Evolutionary conservation across 2,113 vertebrate genomes (phyloP).

Genomic region (Azemiops feae): DNA sequence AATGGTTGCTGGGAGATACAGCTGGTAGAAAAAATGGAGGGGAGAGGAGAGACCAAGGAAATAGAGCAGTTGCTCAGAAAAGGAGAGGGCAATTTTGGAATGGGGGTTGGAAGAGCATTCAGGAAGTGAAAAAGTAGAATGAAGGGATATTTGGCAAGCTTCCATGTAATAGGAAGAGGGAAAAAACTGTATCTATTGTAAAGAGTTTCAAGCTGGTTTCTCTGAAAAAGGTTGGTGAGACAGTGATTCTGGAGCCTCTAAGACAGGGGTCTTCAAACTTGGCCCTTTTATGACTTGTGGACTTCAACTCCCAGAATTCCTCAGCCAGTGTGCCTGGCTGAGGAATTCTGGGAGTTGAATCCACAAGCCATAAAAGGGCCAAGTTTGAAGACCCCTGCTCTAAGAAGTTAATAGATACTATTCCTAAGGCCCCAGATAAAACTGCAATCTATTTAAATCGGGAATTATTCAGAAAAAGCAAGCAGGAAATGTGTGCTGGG

Average conservation of each 20-base stretch:
- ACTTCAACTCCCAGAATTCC: too few species aligned
- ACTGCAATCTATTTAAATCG: background rate
- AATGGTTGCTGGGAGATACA: background rate
- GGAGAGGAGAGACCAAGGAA: background rate
- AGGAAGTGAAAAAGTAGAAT: background rate
- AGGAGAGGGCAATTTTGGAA: background rate
- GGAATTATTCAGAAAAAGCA: background rate
- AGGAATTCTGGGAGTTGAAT: too few species aligned
- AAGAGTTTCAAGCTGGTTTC: background rate
- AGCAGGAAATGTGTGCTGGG: background rate
- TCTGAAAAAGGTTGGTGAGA: background rate
- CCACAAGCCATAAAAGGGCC: too few species aligned
- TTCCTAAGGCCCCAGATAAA: background rate
- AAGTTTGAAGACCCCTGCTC: too few species aligned
- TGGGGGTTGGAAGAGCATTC: background rate
- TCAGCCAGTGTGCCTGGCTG: too few species aligned
- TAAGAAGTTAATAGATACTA: background rate
- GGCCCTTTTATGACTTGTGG: too few species aligned
- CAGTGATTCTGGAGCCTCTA: background rate
- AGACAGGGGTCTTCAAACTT: too few species aligned
- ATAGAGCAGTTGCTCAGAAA: background rate
- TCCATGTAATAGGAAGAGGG: background rate
- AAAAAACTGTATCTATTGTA: background rate
- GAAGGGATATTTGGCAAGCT: background rate
- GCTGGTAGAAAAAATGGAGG: background rate